Conservation (phyloP, 2,888 invertebrate genomes). For the Drosophila mercatorum region DNA sequence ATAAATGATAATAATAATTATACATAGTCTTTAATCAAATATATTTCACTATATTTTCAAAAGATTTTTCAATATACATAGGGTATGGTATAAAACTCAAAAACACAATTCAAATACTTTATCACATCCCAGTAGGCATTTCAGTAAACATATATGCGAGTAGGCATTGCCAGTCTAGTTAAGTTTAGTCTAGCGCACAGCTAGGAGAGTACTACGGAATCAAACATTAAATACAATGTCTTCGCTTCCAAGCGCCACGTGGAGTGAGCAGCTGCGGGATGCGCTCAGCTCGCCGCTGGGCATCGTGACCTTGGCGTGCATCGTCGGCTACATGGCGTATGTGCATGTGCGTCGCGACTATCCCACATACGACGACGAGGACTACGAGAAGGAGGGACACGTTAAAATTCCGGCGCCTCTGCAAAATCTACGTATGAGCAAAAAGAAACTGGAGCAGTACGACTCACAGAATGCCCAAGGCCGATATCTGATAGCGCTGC, state of each 20-base stretch:
- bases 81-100: too few species aligned
- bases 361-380: constrained; percentile 62
- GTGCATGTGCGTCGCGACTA: background rate
- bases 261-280: constrained; percentile 39
- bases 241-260: constrained; percentile 16
- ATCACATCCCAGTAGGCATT: too few species aligned
- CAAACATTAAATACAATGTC: constrained; percentile 26
- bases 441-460: constrained; percentile 26
- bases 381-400: constrained; percentile 34
- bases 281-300: constrained; percentile 39
- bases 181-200: background rate
- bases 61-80: too few species aligned
- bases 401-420: constrained; percentile 21
- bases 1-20: background rate
- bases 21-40: background rate
- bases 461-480: constrained; percentile 11
- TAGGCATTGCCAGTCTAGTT: background rate
- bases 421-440: constrained; percentile 20
- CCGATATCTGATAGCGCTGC: constrained; percentile 38
- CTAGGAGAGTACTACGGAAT: background rate
- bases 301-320: constrained; percentile 18
- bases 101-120: background rate
- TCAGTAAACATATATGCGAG: too few species aligned
- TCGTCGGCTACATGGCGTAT: constrained; percentile 42
- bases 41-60: background rate